A percentile compares a stretch with the other conserved stretches of the same genome.
phyloP scores from a whole-genome alignment of 2,888 invertebrate genomes.

The Drosophila mayaguana region DNA sequence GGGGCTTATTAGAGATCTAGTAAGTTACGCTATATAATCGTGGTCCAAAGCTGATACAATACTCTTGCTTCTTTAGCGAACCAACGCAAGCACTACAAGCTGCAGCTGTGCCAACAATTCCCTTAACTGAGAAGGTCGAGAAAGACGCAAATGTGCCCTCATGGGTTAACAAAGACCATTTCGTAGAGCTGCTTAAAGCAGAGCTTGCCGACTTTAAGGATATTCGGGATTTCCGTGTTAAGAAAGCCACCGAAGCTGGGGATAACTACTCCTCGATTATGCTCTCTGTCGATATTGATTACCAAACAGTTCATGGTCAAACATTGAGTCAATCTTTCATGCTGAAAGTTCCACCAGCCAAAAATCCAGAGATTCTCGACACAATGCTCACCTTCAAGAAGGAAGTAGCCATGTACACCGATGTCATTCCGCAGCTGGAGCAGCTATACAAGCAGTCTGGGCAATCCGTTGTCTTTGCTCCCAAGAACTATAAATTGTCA shows the following conservation, averaged over 20 bases:
- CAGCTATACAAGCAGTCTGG: constrained; percentile 60
- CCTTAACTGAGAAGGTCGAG: not conserved
- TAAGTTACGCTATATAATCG: constrained; percentile 8
- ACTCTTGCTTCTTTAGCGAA: constrained; percentile 21
- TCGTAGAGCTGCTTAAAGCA: constrained; percentile 51
- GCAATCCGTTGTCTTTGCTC: constrained; percentile 52
- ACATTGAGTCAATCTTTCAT: constrained; percentile 49
- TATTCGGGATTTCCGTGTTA: constrained; percentile 52
- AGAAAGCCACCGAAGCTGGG: constrained; percentile 60
- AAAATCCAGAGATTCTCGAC: constrained; percentile 18
- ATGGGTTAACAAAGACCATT: constrained; percentile 62
- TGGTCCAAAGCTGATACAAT: not conserved
- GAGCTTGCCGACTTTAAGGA: constrained; percentile 48
- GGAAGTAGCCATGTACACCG: constrained; percentile 62
- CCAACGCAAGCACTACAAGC: not conserved
- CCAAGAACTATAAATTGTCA: constrained; percentile 56
- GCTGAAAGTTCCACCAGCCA: constrained; percentile 52
- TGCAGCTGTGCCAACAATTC: not conserved
- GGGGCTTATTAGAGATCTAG: constrained; percentile 72
- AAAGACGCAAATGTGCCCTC: constrained; percentile 30
- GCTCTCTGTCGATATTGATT: constrained; percentile 56
- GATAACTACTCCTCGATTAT: constrained; percentile 76
- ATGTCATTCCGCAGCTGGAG: constrained; percentile 60
- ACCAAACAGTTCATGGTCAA: constrained; percentile 17
- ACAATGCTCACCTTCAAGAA: constrained; percentile 65